phyloP scores from a whole-genome alignment of 1,140 invertebrate species.

The Macrobrachium rosenbergii region DNA sequence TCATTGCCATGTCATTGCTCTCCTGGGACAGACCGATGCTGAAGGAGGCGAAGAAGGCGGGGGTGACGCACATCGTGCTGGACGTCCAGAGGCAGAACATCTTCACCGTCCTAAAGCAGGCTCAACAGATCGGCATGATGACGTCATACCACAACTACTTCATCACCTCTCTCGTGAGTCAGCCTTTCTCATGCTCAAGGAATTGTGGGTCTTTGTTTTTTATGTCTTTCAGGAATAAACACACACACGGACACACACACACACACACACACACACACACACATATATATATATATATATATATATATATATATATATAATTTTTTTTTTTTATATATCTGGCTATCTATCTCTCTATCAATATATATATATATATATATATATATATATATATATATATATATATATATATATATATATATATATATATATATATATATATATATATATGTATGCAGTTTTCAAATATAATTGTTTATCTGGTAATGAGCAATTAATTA shows the following conservation, averaged over 20 bases:
- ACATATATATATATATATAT: too few species aligned
- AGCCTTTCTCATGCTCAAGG: too few species aligned
- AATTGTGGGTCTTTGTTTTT: too few species aligned
- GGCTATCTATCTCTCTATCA: too few species aligned
- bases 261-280: too few species aligned
- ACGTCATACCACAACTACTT: slow-evolving; percentile 14
- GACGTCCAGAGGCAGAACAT: slow-evolving; percentile 16
- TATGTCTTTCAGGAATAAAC: too few species aligned
- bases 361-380: slow-evolving; percentile 8
- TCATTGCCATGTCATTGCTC: too few species aligned
- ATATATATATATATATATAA: too few species aligned
- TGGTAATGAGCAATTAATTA: too few species aligned
- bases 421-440: not conserved
- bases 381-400: slow-evolving; percentile 8
- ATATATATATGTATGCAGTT: too few species aligned
- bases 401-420: slow-evolving; percentile 8
- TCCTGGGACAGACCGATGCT: not conserved
- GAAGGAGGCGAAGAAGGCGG: slow-evolving; percentile 11
- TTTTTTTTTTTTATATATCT: not conserved
- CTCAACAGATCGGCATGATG: slow-evolving; percentile 18
- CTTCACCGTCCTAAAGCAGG: slow-evolving; percentile 11
- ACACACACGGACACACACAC: too few species aligned
- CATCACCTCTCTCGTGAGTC: not conserved
- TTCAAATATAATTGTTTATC: too few species aligned
- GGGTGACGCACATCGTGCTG: not conserved